These are phyloP conservation scores for Callocephalon fimbriatum DNA, from an alignment of 2,113 vertebrate genomes.

Conservation along the genomic window DNA sequence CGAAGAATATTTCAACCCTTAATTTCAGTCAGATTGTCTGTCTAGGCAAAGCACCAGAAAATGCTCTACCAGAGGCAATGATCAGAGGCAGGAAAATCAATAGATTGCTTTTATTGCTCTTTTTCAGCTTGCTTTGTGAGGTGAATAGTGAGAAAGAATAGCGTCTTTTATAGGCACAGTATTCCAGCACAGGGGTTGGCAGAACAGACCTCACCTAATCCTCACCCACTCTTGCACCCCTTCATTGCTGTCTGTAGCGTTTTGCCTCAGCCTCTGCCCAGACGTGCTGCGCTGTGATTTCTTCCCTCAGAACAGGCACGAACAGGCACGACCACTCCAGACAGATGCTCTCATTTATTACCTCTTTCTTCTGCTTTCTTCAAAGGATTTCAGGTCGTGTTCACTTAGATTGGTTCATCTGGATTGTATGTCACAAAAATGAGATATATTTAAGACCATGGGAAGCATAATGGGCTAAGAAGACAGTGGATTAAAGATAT, in stretches of 20 bases:
- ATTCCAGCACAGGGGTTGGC: not conserved
- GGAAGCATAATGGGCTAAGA: not conserved
- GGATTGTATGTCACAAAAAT: not conserved
- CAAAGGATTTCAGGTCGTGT: not conserved
- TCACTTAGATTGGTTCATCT: not conserved
- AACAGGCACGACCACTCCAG: not conserved
- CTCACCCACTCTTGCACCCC: rapidly evolving
- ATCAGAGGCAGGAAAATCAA: not conserved
- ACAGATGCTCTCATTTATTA: not conserved
- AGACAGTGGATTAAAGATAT: not conserved
- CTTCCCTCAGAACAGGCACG: not conserved
- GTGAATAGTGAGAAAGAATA: not conserved
- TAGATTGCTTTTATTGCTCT: not conserved
- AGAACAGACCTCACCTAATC: rapidly evolving
- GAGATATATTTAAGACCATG: not conserved
- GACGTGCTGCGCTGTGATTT: not conserved
- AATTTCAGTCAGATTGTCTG: not conserved
- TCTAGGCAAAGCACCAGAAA: not conserved
- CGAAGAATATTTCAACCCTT: not conserved
- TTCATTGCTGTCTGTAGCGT: rapidly evolving
- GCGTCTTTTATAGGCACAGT: not conserved
- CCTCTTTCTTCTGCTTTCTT: not conserved
- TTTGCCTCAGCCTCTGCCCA: not conserved
- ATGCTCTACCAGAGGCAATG: not conserved
- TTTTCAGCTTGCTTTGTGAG: not conserved